Evolutionary conservation across 2,797 vertebrate species (phyloP), one percentile per base, ranked within the genome.

Genomic region (Triplophysa yarkandensis): DNA sequence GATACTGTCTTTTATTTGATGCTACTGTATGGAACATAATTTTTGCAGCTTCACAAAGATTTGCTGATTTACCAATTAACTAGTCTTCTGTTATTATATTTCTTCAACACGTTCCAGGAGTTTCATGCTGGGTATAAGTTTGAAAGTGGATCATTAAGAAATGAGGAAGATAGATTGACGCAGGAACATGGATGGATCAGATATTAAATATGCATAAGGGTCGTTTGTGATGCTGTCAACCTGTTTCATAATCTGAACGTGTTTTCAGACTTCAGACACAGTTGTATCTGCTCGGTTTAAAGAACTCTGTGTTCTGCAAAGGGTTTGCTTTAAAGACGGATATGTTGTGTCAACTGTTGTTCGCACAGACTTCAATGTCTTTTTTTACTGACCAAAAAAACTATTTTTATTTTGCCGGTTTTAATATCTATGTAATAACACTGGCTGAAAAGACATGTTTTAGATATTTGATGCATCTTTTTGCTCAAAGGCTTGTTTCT

Each of bases 131-230:
- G 85, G 85, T 86, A 84, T 81, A 85, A 85, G 80, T 81, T 84
- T 79, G 84, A 90, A 92, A 91, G 88, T 87, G 86, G 90, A 87
- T 90, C 89, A 90, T 91, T 92, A 92, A 86, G 83, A 83, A 88
- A 80, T 86, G 32, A 41, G 78, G 76, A 84, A 86, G 68, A 65
- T 6, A 80, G 78, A 83, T 76, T 80, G 80, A 87, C 74, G 82
- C 82, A 23, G 80, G 85, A 84, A 82, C 85, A 78, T 76, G 85
- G 83, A 81, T 84, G 85, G 88, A 87, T 86, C 67, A 69, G 14
- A 50, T 57, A 79, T 91, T 81, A 86, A 90, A 86, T 88, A 91
- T 90, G 89, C 81, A 91, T 86, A 78, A 87, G 77, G 79, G 68
- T 62, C 68, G 74, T 82, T 86, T 83, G 80, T 43, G 52, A 82